These are phyloP conservation scores for Sminthurides aquaticus DNA, from an alignment of 2,888 invertebrate species.

Conservation along the genomic window DNA sequence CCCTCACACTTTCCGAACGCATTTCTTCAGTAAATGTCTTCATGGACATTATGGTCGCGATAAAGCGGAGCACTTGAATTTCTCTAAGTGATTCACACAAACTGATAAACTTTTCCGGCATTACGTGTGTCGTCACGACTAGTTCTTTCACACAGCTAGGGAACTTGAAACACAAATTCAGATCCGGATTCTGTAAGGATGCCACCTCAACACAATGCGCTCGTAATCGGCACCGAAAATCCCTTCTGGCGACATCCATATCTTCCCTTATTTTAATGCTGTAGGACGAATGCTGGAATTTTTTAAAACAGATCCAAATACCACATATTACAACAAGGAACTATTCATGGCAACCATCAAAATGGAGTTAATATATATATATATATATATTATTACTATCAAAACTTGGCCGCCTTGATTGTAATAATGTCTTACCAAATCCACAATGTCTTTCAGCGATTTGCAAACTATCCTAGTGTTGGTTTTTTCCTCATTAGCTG, in stretches of 20 bases:
- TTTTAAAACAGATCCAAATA: not conserved
- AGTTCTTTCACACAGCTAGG: slow-evolving; percentile 23
- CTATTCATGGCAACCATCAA: too few relatives aligned
- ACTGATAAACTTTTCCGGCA: slow-evolving; percentile 9
- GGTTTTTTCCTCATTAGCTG: slow-evolving; percentile 27
- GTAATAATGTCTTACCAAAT: not conserved
- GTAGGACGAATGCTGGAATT: slow-evolving; percentile 9
- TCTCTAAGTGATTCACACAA: slow-evolving; percentile 8
- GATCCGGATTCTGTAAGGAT: slow-evolving; percentile 3
- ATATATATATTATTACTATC: too few relatives aligned
- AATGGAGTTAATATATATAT: too few relatives aligned
- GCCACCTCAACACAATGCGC: slow-evolving; percentile 15
- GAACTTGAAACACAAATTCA: slow-evolving; percentile 7
- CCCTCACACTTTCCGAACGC: slow-evolving; percentile 5
- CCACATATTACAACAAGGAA: too few relatives aligned
- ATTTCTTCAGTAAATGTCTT: slow-evolving; percentile 21
- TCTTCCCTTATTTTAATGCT: slow-evolving; percentile 9
- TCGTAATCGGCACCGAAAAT: slow-evolving; percentile 8
- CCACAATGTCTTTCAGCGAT: slow-evolving; percentile 31
- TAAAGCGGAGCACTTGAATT: slow-evolving; percentile 25
- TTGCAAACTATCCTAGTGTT: slow-evolving; percentile 28
- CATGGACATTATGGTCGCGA: slow-evolving; percentile 28
- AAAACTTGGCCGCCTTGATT: too few relatives aligned
- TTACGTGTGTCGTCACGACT: slow-evolving; percentile 12
- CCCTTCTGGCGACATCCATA: slow-evolving; percentile 2